Base-by-base conservation (phyloP, 2,797 vertebrate species). In the Chaetodon trifasciatus region DNA sequence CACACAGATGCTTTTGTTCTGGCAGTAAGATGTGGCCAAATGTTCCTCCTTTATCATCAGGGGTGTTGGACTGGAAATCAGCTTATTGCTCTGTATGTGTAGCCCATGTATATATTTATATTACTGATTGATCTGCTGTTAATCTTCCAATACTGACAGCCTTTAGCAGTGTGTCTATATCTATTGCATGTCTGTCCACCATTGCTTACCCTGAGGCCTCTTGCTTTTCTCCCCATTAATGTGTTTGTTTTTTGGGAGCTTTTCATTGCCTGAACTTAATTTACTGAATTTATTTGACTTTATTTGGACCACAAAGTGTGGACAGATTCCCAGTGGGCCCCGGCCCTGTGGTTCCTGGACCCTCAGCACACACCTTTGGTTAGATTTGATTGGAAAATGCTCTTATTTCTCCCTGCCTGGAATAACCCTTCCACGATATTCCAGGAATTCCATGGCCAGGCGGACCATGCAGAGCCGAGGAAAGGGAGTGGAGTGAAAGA, bases 341-440 rank as follows among this genome's bases (percentile, higher is more conserved):
- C 28, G 9, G 28, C 7, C 7, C 39, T 39, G 39, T 39, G 39
- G 39, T 32, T 12, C 12, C 3, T 42, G 40, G 40, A 9, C 40
- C 40, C 19, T 12, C 64, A 52, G 37, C 23, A 32, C 65, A 55
- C 50, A 21, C 10, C 23, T 8, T 28, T 53, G 17, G 2, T 63
- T 63, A 40, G 19, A 52, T 61, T 52, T 32, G 9, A 21, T 32
- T 37, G 49, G 8, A 64, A 35, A 46, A 17, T 6, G 8, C 13
- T 28, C 2, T 13, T 6, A 19, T 62, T 37, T 35, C 23, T 56
- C n/a, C 16, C 4, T 19, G 1, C 13, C 55, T 70, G 65, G 19
- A 61, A 3, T 23, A 37, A 67, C 47, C 4, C 24, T 23, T 74
- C 16, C 53, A 7, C 23, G 37, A 78, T 44, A 24, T 71, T 74